phyloP scores from a whole-genome alignment of 2,113 vertebrate species.

The Mustelus asterias region DNA sequence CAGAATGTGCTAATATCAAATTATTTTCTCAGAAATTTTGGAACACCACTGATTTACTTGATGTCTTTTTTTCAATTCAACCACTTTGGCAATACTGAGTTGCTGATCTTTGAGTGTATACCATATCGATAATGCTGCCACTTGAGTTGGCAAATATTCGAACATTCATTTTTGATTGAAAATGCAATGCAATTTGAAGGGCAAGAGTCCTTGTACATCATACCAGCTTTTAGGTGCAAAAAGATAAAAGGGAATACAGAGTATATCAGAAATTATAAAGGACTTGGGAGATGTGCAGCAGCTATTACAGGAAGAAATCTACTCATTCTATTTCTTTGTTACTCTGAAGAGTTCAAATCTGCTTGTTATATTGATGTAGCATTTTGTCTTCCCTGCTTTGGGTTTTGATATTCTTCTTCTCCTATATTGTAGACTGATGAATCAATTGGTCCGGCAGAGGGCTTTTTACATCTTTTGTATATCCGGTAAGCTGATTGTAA shows the following conservation, averaged over 20 bases:
- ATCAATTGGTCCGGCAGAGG: neutral
- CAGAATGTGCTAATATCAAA: neutral
- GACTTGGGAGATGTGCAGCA: neutral
- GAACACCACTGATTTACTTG: neutral
- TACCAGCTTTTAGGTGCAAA: neutral
- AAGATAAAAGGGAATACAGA: neutral
- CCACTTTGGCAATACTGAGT: neutral
- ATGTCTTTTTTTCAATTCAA: neutral
- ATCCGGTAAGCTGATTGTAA: slow-evolving; percentile 47
- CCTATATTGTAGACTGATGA: neutral
- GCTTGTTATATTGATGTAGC: neutral
- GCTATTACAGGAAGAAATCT: neutral
- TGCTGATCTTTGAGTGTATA: neutral
- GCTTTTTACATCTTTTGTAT: slow-evolving; percentile 43
- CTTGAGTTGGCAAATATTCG: neutral
- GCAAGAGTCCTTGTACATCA: neutral
- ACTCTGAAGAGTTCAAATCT: neutral
- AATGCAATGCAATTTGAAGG: neutral
- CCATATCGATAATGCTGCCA: neutral
- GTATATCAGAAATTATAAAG: neutral
- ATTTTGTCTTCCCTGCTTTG: neutral
- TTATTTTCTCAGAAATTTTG: neutral
- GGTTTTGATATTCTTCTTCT: neutral
- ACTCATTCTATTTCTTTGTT: neutral
- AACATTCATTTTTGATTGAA: neutral